These are phyloP conservation scores for Porites lutea DNA, from an alignment of 64 coral and sea anemone genomes.

Conservation along the genomic window DNA sequence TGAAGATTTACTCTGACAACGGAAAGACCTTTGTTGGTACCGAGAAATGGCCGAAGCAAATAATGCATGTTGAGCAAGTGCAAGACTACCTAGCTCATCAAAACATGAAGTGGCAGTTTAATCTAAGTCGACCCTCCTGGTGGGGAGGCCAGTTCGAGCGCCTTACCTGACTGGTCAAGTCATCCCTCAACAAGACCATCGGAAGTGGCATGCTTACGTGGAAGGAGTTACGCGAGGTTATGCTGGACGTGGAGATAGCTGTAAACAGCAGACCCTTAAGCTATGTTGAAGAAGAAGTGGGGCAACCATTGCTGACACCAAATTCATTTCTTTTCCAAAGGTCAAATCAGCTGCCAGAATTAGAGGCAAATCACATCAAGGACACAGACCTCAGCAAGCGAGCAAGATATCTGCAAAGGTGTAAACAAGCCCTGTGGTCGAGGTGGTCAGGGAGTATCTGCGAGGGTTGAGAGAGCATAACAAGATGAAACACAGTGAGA, in stretches of 20 bases:
- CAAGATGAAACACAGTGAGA: constrained; percentile 18
- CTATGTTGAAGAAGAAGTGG: constrained; percentile 49
- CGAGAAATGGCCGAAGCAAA: background rate
- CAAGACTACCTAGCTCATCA: constrained; percentile 7
- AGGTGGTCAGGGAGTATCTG: constrained; percentile 48
- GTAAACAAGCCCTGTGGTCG: constrained; percentile 41
- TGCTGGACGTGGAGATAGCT: background rate
- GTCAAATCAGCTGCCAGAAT: constrained; percentile 9
- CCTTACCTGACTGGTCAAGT: background rate
- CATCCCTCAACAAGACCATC: background rate
- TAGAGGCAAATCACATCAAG: background rate
- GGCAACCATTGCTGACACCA: constrained; percentile 39
- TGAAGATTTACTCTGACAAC: constrained; percentile 14
- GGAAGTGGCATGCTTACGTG: background rate
- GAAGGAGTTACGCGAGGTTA: background rate
- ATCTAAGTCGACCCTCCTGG: constrained; percentile 60
- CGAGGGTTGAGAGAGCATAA: constrained; percentile 49
- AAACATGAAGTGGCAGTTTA: constrained; percentile 64
- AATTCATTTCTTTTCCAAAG: constrained; percentile 35
- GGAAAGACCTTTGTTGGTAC: constrained; percentile 37
- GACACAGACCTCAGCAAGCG: constrained; percentile 5
- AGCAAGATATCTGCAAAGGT: constrained; percentile 33
- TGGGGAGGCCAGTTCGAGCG: background rate
- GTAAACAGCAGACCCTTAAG: background rate
- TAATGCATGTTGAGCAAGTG: constrained; percentile 25